A percentile compares a stretch with the other conserved stretches of the same genome.
Conservation (phyloP, 2,888 invertebrate species). For the Pyrrhosoma nymphula region DNA sequence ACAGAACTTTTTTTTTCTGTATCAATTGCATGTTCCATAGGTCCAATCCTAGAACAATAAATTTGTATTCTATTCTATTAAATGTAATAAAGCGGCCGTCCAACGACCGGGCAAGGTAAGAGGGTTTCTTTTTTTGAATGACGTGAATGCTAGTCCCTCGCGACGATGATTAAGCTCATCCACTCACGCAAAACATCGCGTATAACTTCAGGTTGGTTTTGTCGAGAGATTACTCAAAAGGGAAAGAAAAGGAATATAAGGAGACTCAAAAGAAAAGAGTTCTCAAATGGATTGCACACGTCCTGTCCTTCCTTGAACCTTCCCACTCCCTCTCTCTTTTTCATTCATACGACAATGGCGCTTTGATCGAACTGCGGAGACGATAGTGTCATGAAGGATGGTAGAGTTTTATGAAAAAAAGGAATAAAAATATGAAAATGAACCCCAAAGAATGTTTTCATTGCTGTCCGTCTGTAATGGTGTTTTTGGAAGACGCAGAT, state of each 20-base stretch:
- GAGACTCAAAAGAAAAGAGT: too few species aligned
- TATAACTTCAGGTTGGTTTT: neutral
- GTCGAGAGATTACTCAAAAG: conserved; percentile 8
- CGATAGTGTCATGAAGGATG: neutral
- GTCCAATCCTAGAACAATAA: too few species aligned
- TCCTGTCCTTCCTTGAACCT: neutral
- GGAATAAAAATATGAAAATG: neutral
- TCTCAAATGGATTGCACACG: neutral
- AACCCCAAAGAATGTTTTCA: too few species aligned
- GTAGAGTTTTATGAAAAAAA: neutral
- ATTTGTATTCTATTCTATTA: too few species aligned
- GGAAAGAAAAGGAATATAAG: too few species aligned
- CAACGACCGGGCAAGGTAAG: neutral
- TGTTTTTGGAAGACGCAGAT: too few species aligned
- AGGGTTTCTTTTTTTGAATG: neutral
- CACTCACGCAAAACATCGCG: neutral
- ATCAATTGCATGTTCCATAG: too few species aligned
- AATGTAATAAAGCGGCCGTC: neutral
- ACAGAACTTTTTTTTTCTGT: too few species aligned
- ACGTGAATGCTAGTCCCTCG: neutral
- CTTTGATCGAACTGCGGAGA: neutral
- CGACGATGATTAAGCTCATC: neutral
- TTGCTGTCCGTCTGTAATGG: too few species aligned
- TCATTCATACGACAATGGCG: neutral
- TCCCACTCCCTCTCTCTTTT: neutral